Evolutionary conservation across 2,797 vertebrate genomes (phyloP).

Genomic region (Sarcophilus harrisii): DNA sequence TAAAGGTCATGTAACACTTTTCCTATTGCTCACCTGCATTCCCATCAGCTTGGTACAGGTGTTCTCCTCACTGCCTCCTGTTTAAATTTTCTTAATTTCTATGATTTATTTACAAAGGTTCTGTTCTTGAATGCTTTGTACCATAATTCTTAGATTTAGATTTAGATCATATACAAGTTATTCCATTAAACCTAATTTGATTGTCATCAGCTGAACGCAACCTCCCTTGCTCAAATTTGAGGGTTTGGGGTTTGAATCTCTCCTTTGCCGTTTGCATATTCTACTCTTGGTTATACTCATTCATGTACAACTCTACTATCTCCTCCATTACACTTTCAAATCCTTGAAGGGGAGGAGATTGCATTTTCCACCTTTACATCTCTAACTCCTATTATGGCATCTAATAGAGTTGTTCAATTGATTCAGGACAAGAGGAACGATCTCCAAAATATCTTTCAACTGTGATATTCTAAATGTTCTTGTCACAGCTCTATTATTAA

Average conservation of each 20-base stretch:
- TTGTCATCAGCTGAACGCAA: conserved; percentile 19
- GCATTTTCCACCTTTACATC: conserved; percentile 27
- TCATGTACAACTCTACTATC: background rate
- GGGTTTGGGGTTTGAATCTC: too few relatives aligned
- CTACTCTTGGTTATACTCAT: background rate
- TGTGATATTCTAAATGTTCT: background rate
- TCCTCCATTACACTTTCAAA: background rate
- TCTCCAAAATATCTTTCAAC: background rate
- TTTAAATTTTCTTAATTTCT: background rate
- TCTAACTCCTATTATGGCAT: conserved; percentile 14
- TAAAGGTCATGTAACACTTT: background rate
- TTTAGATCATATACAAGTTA: conserved; percentile 32
- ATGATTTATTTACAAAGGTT: background rate
- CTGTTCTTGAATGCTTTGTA: background rate
- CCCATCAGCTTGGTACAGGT: too few relatives aligned
- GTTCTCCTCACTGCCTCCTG: too few relatives aligned
- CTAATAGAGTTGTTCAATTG: background rate
- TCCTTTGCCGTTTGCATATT: background rate
- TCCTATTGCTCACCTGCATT: too few relatives aligned
- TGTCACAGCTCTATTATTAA: background rate
- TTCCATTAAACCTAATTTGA: background rate
- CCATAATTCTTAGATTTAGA: background rate
- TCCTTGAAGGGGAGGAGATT: background rate
- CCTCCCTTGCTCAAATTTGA: background rate
- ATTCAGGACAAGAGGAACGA: background rate